Percentiles rank a stretch among this genome's conserved stretches.
Evolutionary conservation across 2,888 invertebrate species (phyloP).

Genomic region (Torymus tubicola): DNA sequence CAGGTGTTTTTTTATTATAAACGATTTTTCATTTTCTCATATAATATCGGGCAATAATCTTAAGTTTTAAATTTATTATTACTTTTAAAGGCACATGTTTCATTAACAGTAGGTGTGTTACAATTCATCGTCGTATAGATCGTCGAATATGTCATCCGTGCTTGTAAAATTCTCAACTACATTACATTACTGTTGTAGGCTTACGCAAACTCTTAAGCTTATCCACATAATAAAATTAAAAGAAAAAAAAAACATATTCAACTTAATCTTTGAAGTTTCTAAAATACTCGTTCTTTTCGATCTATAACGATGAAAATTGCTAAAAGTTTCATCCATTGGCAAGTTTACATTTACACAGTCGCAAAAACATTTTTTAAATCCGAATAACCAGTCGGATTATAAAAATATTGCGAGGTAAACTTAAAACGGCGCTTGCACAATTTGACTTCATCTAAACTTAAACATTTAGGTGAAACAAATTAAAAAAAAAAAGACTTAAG

Average conservation of each 20-base stretch:
- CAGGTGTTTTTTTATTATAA: slow-evolving; percentile 71
- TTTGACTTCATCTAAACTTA: slow-evolving; percentile 75
- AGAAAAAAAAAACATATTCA: slow-evolving; percentile 32
- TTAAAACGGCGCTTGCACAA: slow-evolving; percentile 60
- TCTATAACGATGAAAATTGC: slow-evolving; percentile 51
- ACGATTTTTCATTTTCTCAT: slow-evolving; percentile 72
- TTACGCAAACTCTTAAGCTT: slow-evolving; percentile 49
- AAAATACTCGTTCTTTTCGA: slow-evolving; percentile 33
- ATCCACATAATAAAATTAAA: slow-evolving; percentile 52
- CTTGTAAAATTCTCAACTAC: slow-evolving; percentile 45
- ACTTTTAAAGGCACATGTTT: slow-evolving; percentile 75
- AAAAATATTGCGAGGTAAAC: slow-evolving; percentile 65
- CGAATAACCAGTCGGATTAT: slow-evolving; percentile 66
- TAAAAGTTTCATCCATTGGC: slow-evolving; percentile 57
- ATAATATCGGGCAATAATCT: slow-evolving; percentile 72
- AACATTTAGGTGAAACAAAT: slow-evolving; percentile 76
- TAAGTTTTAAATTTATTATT: slow-evolving; percentile 73
- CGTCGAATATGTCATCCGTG: slow-evolving; percentile 58
- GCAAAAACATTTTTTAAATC: slow-evolving; percentile 60
- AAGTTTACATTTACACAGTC: slow-evolving; percentile 56
- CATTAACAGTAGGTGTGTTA: slow-evolving; percentile 62
- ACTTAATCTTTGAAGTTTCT: slow-evolving; percentile 40
- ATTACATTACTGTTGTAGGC: slow-evolving; percentile 38
- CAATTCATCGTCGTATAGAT: slow-evolving; percentile 54
- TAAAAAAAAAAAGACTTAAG: slow-evolving; percentile 58